Percentiles rank a stretch among this genome's conserved stretches.
These are phyloP conservation scores for Drosophila meridionalis DNA, from an alignment of 2,888 invertebrate genomes.

Conservation along the genomic window DNA sequence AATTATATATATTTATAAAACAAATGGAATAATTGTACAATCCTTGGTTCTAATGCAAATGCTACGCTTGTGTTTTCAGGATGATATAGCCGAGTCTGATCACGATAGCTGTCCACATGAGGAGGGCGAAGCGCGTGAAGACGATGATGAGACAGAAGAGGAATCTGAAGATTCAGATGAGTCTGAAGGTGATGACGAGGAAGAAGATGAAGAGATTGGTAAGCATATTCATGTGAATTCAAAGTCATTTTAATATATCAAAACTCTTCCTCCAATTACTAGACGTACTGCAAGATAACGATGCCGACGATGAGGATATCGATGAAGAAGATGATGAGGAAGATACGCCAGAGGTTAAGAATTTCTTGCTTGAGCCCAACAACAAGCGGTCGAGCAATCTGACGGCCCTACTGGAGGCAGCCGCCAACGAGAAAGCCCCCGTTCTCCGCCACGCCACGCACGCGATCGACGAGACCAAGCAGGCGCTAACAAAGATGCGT, in stretches of 20 bases:
- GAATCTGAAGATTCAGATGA: constrained; percentile 85
- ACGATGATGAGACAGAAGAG: constrained; percentile 84
- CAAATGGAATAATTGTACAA: not conserved
- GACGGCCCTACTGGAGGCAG: constrained; percentile 97
- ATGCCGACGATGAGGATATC: constrained; percentile 85
- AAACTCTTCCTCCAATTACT: not conserved
- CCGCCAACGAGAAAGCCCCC: constrained; percentile 86
- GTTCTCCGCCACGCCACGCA: constrained; percentile 87
- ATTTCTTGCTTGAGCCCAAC: constrained; percentile 86
- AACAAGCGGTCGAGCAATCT: constrained; percentile 87
- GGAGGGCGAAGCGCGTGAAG: constrained; percentile 82
- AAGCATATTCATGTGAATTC: constrained; percentile 31
- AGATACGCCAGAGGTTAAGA: constrained; percentile 82
- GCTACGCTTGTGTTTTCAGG: constrained; percentile 67
- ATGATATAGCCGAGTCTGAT: constrained; percentile 85
- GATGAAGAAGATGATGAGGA: constrained; percentile 85
- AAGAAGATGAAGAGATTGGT: constrained; percentile 85
- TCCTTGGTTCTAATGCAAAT: constrained; percentile 3
- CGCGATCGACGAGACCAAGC: constrained; percentile 98
- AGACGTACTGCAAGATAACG: constrained; percentile 82
- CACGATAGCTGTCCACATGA: constrained; percentile 85
- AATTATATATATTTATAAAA: constrained; percentile 11
- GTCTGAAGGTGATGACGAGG: constrained; percentile 84
- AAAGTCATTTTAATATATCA: not conserved
- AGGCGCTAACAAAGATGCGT: constrained; percentile 97